Conservation (phyloP, 2,797 vertebrate genomes). For the Heliangelus exortis region DNA sequence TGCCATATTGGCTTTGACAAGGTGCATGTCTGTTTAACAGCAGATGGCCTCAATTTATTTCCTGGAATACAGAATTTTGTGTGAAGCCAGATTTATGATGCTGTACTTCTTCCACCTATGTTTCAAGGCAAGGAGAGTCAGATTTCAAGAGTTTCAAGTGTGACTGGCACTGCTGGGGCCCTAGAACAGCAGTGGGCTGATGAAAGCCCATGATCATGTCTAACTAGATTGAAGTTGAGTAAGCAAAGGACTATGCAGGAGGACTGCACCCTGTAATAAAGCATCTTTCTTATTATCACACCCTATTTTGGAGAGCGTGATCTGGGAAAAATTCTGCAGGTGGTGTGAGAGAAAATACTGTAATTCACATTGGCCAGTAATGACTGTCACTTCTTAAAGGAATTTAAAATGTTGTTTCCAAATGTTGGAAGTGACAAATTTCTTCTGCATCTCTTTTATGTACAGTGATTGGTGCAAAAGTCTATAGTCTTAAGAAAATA, state of each 20-base stretch:
- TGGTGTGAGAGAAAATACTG: not conserved
- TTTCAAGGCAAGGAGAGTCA: not conserved
- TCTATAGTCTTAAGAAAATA: not conserved
- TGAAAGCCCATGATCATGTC: not conserved
- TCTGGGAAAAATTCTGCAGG: not conserved
- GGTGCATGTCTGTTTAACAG: not conserved
- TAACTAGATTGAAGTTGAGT: not conserved
- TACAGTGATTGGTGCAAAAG: not conserved
- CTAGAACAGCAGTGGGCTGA: not conserved
- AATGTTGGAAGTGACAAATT: not conserved
- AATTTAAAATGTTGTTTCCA: not conserved
- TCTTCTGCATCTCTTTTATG: not conserved
- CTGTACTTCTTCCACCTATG: not conserved
- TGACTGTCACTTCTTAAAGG: not conserved
- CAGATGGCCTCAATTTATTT: not conserved
- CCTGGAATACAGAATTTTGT: not conserved
- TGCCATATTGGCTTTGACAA: not conserved
- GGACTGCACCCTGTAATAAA: not conserved
- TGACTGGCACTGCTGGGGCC: not conserved
- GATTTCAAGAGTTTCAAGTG: not conserved
- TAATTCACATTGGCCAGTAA: not conserved
- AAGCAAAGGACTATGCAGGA: not conserved
- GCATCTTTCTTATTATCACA: no score
- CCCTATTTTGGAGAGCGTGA: not conserved
- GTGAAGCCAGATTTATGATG: not conserved